Evolutionary conservation across 2,113 vertebrate genomes (phyloP).

Genomic region (rabbit (Oryctolagus cuniculus)): mOryCun1.1 NC_091434.1:23553001-23553500

Average conservation of each 20-base stretch:
- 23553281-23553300: not conserved
- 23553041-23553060: not conserved
- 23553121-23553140: not conserved
- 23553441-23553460: not conserved
- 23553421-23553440: not conserved
- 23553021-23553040: not conserved
- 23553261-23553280: not conserved
- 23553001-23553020: not conserved
- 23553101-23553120: not conserved
- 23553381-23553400: not conserved
- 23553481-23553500: not conserved
- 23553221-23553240: not conserved
- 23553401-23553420: not conserved
- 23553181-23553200: not conserved
- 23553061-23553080: not conserved
- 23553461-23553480: not conserved
- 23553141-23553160: not conserved
- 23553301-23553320: not conserved
- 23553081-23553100: not conserved
- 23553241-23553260: not conserved
- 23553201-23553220: not conserved
- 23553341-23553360: not conserved
- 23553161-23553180: not conserved
- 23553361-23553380: not conserved
- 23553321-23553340: not conserved